Base-by-base conservation (phyloP, 2,888 invertebrate species). In the Metellina segmentata region DNA sequence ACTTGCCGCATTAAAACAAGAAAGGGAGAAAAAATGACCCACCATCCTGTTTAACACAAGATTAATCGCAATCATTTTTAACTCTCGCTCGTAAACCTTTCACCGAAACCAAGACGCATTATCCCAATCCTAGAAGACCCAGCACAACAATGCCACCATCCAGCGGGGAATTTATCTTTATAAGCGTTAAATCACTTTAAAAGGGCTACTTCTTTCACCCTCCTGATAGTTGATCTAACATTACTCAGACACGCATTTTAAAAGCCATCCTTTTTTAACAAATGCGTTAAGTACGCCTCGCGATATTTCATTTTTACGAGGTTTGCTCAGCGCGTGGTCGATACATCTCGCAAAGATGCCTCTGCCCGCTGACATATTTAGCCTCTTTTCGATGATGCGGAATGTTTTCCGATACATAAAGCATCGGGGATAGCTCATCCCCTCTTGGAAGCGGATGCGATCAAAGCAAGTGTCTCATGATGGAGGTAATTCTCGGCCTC, bases 261-360 rank as follows among this genome's bases (percentile, higher is more conserved):
- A 83, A 83, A 74, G 83, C 74, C 34, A 74, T 83, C 34, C 72
- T 79, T 79, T 70, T 74, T 78, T 86, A 86, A 86, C 77, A 79
- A 86, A 78, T 78, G 86, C 34, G 71, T 78, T 74, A 79, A 86
- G 52, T 11, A 77, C 20, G 69, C 77, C 51, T 70, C 0, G 16
- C 51, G 69, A 86, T 86, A 86, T 86, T 86, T 86, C 86, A 86
- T 51, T 86, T 78, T 86, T 86, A 86, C 75, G 83, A 86, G 77
- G 51, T 74, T 74, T 52, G 52, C 9, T 72, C 53, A 11, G 51
- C 13, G 34, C 20, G 74, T 52, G 51, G 61, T 52, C 72, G 72
- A 74, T 74, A 74, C 53, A 20, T 11, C 19, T 11, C 9, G n/a
- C 51, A 48, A 52, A 72, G 74, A 72, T 74, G 52, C 71, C 52